Evolutionary conservation across 2,888 invertebrate species (phyloP), one percentile per base, ranked within the genome.

Genomic region (Ectemnius continuus): DNA sequence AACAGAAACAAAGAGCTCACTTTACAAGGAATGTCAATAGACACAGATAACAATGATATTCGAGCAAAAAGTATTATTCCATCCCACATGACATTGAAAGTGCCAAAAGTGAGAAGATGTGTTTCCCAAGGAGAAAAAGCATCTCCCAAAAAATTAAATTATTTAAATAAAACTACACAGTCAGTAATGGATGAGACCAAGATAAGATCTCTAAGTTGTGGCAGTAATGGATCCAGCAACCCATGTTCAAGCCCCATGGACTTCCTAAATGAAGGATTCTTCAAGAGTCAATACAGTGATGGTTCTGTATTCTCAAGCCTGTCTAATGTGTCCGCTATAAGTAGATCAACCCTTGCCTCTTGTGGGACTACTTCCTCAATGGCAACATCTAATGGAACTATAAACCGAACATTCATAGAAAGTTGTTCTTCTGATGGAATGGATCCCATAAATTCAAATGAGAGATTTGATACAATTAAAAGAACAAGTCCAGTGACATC

Each of bases 311-410:
- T 78, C 65, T 85, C 86, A 14, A 81, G 75, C 60, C 56, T 86
- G 3, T 88, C 89, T 13, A 86, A 85, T 56, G 67, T 88, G 23
- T 89, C 89, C 2, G 67, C 76, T 0, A 88, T 87, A 65, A 68
- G 80, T n/a, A 81, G 73, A 63, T 16, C 76, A 6, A 84, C 68
- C 48, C 84, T 84, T n/a, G 69, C 67, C 58, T 80, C 85, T 5
- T 71, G 82, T 3, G 64, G 57, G 14, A 73, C 69, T 56, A 73
- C 61, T 75, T 80, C 76, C 11, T 74, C 72, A 1, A 76, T 73
- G 0, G 67, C 67, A 1, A 68, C 73, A 57, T 85, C 86, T 26
- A 75, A 81, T 71, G 80, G 78, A n/a, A 80, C 85, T 2, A 75
- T 78, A 8, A 89, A 89, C 76, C 72, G 80, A n/a, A 83, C 81